A percentile compares a stretch with the other conserved stretches of the same genome.
phyloP scores from a whole-genome alignment of 2,888 invertebrate genomes.

The Hypomecis atomaria region DNA sequence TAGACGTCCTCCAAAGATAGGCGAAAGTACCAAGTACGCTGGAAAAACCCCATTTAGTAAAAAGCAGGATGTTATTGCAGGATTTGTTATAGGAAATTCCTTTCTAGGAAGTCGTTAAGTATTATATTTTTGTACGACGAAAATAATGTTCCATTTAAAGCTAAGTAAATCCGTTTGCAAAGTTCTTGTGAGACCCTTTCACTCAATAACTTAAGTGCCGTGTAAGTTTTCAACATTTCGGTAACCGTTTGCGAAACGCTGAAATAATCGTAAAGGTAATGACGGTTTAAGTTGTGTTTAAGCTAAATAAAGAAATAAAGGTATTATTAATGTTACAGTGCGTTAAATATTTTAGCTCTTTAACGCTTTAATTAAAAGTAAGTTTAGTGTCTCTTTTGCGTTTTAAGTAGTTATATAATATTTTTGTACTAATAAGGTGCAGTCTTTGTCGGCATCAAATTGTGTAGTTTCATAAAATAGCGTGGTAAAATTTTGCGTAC shows the following conservation, averaged over 20 bases:
- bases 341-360: constrained; percentile 8
- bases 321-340: constrained; percentile 7
- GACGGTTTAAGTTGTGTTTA: constrained; percentile 11
- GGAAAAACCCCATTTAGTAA: constrained; percentile 38
- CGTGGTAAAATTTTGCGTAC: no score
- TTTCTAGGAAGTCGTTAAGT: constrained; percentile 38
- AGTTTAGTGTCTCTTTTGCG: neutral
- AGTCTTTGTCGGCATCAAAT: neutral
- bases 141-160: constrained; percentile 13
- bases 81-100: constrained; percentile 38
- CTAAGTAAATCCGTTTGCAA: constrained; percentile 15
- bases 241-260: constrained; percentile 10
- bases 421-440: neutral
- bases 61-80: constrained; percentile 34
- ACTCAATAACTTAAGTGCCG: constrained; percentile 9
- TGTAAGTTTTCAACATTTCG: constrained; percentile 15
- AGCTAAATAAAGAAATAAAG: constrained; percentile 23
- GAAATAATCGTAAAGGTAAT: constrained; percentile 24
- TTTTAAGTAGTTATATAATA: neutral
- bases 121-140: constrained; percentile 11
- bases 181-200: constrained; percentile 29
- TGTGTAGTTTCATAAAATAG: neutral
- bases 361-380: neutral
- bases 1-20: constrained; percentile 39
- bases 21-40: constrained; percentile 37